A percentile compares a stretch with the other conserved stretches of the same genome.
Evolutionary conservation across 2,797 vertebrate species (phyloP).

Genomic region (Pseudomugil gertrudae): DNA sequence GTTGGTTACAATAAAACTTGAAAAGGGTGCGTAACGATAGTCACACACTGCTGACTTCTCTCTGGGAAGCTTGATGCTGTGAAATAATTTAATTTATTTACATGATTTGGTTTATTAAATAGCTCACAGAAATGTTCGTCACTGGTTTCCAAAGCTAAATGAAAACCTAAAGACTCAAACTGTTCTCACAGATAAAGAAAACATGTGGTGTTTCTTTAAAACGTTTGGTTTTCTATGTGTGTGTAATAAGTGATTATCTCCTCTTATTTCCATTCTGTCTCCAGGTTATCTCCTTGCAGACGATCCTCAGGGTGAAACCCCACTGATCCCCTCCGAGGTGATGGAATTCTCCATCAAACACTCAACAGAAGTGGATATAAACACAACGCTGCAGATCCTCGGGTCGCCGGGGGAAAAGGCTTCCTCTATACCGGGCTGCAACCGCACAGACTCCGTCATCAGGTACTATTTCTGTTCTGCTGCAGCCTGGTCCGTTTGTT

Average conservation of each 20-base stretch:
- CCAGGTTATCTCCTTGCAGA: constrained; percentile 92
- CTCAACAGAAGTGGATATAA: constrained; percentile 97
- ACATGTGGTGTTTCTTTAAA: too few species aligned
- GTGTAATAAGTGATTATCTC: not conserved
- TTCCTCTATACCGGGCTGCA: constrained; percentile 97
- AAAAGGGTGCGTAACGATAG: not conserved
- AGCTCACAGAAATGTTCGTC: too few species aligned
- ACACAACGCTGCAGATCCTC: constrained; percentile 97
- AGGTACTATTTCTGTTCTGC: constrained; percentile 80
- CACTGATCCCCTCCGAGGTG: constrained; percentile 96
- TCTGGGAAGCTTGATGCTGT: not conserved
- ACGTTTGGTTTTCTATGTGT: too few species aligned
- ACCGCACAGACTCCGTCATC: constrained; percentile 98
- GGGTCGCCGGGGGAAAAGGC: constrained; percentile 98
- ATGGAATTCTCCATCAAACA: constrained; percentile 99
- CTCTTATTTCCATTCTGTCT: not conserved
- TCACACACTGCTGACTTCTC: not conserved
- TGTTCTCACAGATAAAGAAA: too few species aligned
- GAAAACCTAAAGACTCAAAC: too few species aligned
- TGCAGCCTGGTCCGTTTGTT: not conserved
- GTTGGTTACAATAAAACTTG: not conserved
- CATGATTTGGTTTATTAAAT: too few species aligned
- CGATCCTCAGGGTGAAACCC: constrained; percentile 98
- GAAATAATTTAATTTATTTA: too few species aligned
- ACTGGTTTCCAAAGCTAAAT: too few species aligned